Percentiles rank a stretch among this genome's conserved stretches.
Evolutionary conservation across 2,113 vertebrate species (phyloP).

Genomic region (Mola mola): DNA sequence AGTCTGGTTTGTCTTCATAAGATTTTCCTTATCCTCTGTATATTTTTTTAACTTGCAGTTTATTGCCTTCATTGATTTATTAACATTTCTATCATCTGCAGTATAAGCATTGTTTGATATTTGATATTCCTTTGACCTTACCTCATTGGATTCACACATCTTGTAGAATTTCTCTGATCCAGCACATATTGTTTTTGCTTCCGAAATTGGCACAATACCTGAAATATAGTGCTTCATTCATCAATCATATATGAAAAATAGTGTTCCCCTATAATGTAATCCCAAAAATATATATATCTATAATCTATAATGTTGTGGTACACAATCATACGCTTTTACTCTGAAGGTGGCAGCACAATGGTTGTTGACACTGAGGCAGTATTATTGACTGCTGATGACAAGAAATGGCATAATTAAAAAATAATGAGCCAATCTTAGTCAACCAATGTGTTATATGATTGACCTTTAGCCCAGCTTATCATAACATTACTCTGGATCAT

Average conservation of each 20-base stretch:
- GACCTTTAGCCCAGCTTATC: conserved; percentile 2
- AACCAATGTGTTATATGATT: background rate
- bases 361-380: conserved; percentile 29
- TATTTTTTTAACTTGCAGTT: too few species aligned
- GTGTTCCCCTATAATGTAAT: too few species aligned
- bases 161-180: conserved; percentile 92
- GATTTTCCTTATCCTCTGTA: too few species aligned
- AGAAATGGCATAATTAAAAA: conserved; percentile 40
- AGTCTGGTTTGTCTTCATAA: too few species aligned
- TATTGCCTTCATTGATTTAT: background rate
- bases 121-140: conserved; percentile 50
- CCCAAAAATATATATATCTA: too few species aligned
- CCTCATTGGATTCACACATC: conserved; percentile 97
- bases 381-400: conserved; percentile 15
- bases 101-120: background rate
- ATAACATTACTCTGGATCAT: conserved; percentile 11
- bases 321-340: too few species aligned
- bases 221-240: too few species aligned
- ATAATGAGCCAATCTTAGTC: conserved; percentile 28
- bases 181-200: conserved; percentile 92
- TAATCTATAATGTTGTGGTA: too few species aligned
- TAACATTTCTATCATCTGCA: background rate
- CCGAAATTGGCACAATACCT: conserved; percentile 94
- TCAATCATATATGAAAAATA: too few species aligned
- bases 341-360: too few species aligned